phyloP scores from a whole-genome alignment of 2,113 vertebrate genomes.

The Centropus unirufus region DNA sequence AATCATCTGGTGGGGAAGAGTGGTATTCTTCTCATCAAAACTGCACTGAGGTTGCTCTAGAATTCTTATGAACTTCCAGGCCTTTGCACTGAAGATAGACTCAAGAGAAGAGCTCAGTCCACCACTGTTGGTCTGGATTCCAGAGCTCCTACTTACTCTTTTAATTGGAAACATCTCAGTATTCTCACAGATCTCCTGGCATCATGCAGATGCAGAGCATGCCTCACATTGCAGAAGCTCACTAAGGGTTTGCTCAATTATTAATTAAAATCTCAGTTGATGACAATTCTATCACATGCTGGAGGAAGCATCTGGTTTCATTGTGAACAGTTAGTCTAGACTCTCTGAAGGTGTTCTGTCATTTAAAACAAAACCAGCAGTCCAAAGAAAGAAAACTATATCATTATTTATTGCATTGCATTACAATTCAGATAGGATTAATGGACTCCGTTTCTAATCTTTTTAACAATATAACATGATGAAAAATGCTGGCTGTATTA shows the following conservation, averaged over 20 bases:
- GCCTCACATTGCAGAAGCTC: background rate
- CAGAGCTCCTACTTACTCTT: background rate
- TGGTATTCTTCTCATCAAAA: background rate
- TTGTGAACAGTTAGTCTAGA: background rate
- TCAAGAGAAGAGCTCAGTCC: background rate
- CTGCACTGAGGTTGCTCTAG: background rate
- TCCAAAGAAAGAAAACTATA: background rate
- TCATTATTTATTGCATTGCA: background rate
- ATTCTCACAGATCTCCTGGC: background rate
- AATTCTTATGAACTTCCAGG: background rate
- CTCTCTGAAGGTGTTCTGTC: background rate
- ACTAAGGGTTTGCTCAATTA: slow-evolving; percentile 24
- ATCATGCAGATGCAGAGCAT: background rate
- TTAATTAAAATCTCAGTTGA: slow-evolving; percentile 52
- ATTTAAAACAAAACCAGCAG: slow-evolving; percentile 2
- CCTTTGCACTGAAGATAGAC: background rate
- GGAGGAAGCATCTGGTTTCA: background rate
- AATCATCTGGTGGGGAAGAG: background rate
- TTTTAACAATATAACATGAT: background rate
- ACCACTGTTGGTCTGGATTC: background rate
- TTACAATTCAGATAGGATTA: slow-evolving; percentile 32
- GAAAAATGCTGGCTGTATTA: background rate
- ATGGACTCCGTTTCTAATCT: background rate
- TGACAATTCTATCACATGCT: background rate
- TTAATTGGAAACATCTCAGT: background rate